phyloP scores from a whole-genome alignment of 2,113 vertebrate genomes.

The Campylomormyrus tamandua region DNA sequence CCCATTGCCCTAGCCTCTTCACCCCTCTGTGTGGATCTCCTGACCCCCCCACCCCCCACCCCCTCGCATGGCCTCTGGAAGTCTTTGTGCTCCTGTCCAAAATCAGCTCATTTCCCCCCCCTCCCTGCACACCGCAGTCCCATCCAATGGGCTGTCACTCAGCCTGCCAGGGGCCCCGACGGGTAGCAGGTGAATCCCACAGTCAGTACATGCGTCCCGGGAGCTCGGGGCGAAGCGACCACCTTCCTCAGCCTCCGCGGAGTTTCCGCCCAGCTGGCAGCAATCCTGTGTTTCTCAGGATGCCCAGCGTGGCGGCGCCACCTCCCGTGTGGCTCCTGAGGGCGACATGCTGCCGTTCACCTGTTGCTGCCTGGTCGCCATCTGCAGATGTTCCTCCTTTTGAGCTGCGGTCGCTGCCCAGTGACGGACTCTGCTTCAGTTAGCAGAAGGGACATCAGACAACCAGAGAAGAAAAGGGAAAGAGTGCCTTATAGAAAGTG shows the following conservation, averaged over 20 bases:
- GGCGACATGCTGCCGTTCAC: background rate
- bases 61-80: background rate
- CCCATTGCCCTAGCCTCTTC: no score
- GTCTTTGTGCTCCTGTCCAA: background rate
- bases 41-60: background rate
- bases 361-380: background rate
- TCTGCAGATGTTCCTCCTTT: background rate
- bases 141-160: constrained; percentile 9
- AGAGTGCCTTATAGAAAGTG: background rate
- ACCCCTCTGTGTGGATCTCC: no score
- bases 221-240: background rate
- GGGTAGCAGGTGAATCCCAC: constrained; percentile 12
- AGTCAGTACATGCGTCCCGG: background rate
- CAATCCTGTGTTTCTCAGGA: background rate
- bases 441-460: background rate
- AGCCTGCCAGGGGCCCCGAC: background rate
- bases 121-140: background rate
- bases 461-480: background rate
- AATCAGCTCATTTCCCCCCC: background rate
- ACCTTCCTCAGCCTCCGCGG: background rate
- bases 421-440: background rate
- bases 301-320: background rate
- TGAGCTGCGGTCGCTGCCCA: background rate
- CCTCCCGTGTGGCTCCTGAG: no score
- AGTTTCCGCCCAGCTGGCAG: background rate